A percentile compares a stretch with the other conserved stretches of the same genome.
These are phyloP conservation scores for Pongo pygmaeus DNA, from an alignment of 2,113 vertebrate genomes.

Conservation along the genomic window DNA sequence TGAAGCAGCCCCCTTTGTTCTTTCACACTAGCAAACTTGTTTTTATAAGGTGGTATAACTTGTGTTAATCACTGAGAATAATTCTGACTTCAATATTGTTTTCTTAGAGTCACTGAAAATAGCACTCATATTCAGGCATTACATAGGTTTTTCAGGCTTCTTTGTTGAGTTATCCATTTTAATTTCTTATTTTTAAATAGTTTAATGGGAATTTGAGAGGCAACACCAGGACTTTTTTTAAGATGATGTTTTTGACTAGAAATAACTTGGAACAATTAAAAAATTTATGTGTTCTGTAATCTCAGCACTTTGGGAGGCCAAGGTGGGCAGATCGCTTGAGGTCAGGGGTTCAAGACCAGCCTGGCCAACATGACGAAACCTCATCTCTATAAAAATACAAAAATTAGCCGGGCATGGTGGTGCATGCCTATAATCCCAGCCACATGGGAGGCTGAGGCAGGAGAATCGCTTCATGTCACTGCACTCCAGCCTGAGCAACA, in stretches of 20 bases:
- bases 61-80: not conserved
- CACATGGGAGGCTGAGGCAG: too few species aligned
- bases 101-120: not conserved
- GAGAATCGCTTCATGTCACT: too few species aligned
- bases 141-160: not conserved
- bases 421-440: too few species aligned
- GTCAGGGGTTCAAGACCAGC: too few species aligned
- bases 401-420: too few species aligned
- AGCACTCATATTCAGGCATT: not conserved
- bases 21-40: not conserved
- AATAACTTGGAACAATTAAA: slow-evolving; percentile 13
- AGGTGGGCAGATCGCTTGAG: too few species aligned
- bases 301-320: too few species aligned
- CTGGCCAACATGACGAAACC: too few species aligned
- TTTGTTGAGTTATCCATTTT: not conserved
- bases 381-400: too few species aligned
- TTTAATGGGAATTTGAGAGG: not conserved
- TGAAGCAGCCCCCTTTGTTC: not conserved
- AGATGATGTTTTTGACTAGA: not conserved
- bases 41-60: not conserved
- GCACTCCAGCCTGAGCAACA: too few species aligned
- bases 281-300: not conserved
- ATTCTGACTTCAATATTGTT: not conserved
- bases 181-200: not conserved
- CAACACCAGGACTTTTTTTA: not conserved